Conservation (phyloP, 2,888 invertebrate genomes). For the Gasteruption jaculator region DNA sequence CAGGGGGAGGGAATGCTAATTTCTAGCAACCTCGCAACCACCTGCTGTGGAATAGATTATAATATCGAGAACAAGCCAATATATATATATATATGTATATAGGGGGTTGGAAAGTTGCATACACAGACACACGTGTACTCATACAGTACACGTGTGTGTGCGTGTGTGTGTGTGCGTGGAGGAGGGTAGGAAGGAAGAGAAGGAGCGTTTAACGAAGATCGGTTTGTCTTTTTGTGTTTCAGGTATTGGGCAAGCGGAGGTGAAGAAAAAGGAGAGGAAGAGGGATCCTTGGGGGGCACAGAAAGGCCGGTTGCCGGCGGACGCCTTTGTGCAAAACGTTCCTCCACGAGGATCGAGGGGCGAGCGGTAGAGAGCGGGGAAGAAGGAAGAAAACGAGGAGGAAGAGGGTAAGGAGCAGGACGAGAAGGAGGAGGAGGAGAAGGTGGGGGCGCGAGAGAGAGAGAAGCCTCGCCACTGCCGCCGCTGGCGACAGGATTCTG, state of each 20-base stretch:
- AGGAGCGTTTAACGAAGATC: constrained; percentile 7
- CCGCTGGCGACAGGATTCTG: constrained; percentile 31
- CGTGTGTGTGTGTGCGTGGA: constrained; percentile 17
- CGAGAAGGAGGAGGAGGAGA: constrained; percentile 12
- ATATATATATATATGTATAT: no score
- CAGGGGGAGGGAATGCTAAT: no score
- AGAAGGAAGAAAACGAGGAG: constrained; percentile 19
- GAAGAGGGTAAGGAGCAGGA: constrained; percentile 19
- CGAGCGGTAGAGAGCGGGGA: background rate
- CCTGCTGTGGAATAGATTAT: no score
- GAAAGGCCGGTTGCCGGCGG: no score
- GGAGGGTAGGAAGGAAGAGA: constrained; percentile 14
- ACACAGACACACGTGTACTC: no score
- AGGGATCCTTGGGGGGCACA: no score
- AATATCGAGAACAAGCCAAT: no score
- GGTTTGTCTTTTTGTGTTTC: no score
- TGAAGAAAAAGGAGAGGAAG: constrained; percentile 4
- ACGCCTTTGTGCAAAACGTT: no score
- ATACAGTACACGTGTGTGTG: no score
- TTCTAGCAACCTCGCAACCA: no score
- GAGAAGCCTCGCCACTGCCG: constrained; percentile 20
- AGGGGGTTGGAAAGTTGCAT: no score
- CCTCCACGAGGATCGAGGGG: background rate
- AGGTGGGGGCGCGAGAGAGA: constrained; percentile 14
- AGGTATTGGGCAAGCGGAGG: constrained; percentile 11